phyloP scores from a whole-genome alignment of 2,888 invertebrate genomes.

The Myopa tessellatipennis region DNA sequence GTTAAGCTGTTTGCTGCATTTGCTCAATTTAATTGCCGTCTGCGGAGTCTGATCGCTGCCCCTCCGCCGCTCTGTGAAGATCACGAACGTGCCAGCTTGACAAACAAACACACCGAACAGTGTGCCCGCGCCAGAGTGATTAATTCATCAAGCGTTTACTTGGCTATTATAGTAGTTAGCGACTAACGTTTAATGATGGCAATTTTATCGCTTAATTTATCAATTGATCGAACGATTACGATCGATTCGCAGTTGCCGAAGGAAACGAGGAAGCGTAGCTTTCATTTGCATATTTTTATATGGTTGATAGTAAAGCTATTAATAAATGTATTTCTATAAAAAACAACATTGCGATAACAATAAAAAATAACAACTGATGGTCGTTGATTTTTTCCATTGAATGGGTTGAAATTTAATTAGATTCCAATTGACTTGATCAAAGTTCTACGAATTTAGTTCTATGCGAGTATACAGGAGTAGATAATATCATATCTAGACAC shows the following conservation, averaged over 20 bases:
- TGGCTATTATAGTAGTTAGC: neutral
- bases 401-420: too few relatives aligned
- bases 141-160: slow-evolving; percentile 5
- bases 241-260: neutral
- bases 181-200: neutral
- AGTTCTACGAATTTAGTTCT: too few relatives aligned
- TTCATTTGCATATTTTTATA: neutral
- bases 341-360: too few relatives aligned
- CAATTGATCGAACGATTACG: neutral
- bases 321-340: too few relatives aligned
- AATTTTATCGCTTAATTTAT: slow-evolving; percentile 9
- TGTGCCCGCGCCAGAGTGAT: neutral
- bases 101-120: neutral
- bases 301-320: too few relatives aligned
- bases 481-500: too few relatives aligned
- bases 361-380: too few relatives aligned
- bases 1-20: too few relatives aligned
- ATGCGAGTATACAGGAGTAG: too few relatives aligned
- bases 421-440: too few relatives aligned
- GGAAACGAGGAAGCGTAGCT: neutral
- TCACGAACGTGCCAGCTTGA: neutral
- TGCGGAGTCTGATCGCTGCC: neutral
- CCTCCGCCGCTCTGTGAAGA: neutral
- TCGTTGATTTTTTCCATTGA: too few relatives aligned
- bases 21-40: too few relatives aligned